phyloP scores from a whole-genome alignment of 1,140 invertebrate species.

The Elysia chlorotica region DNA sequence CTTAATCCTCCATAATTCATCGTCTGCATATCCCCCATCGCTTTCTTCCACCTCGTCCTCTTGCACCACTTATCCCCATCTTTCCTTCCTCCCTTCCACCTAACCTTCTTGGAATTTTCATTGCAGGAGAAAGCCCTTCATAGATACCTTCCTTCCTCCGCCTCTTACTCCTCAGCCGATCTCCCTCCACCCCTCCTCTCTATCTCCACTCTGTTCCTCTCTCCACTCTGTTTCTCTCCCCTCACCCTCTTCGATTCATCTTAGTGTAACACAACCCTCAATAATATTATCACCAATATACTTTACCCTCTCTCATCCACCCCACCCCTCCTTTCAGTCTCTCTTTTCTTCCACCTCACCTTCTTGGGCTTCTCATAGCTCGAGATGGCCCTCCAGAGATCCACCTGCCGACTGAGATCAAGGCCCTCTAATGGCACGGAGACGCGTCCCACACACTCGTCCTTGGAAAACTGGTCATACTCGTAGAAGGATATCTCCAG shows the following conservation, averaged over 20 bases:
- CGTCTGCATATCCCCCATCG: background rate
- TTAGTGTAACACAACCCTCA: too few relatives aligned
- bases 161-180: too few relatives aligned
- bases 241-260: conserved; percentile 1
- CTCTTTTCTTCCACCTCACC: background rate
- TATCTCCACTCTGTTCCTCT: too few relatives aligned
- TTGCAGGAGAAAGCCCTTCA: too few relatives aligned
- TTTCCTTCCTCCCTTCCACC: background rate
- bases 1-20: too few relatives aligned
- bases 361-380: conserved; percentile 41
- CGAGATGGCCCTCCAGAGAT: conserved; percentile 53
- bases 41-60: background rate
- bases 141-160: too few relatives aligned
- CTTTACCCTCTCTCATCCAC: background rate
- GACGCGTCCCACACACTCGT: conserved; percentile 57
- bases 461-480: conserved; percentile 57
- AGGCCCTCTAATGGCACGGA: conserved; percentile 46
- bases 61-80: background rate
- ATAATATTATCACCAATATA: background rate
- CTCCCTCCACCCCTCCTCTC: conserved; percentile 3
- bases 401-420: conserved; percentile 49
- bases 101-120: too few relatives aligned
- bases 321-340: background rate
- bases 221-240: background rate
- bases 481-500: conserved; percentile 57